Percentiles rank a stretch among this genome's conserved stretches.
phyloP scores from a whole-genome alignment of 2,888 invertebrate genomes.

The Mechanitis mazaeus region DNA sequence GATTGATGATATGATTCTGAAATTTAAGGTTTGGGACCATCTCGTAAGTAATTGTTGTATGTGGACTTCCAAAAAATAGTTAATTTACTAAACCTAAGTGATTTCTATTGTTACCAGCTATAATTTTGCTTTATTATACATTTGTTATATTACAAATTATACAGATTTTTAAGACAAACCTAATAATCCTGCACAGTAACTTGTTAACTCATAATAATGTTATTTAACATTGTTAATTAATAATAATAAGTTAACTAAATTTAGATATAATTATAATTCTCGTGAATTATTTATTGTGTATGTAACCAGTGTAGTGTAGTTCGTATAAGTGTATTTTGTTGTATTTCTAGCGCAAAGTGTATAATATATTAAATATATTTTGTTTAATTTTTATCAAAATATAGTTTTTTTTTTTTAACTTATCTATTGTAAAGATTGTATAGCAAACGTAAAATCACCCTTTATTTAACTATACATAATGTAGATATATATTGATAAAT shows the following conservation, averaged over 20 bases:
- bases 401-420: slow-evolving; percentile 39
- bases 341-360: slow-evolving; percentile 57
- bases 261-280: slow-evolving; percentile 39
- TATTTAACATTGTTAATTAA: slow-evolving; percentile 35
- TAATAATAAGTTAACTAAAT: slow-evolving; percentile 42
- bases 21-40: slow-evolving; percentile 4
- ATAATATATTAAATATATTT: slow-evolving; percentile 57
- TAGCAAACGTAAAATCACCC: slow-evolving; percentile 23
- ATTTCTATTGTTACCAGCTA: background rate
- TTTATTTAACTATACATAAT: slow-evolving; percentile 24
- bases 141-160: too few species aligned
- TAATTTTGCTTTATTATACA: too few species aligned
- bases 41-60: background rate
- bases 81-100: background rate
- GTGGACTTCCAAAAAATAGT: background rate
- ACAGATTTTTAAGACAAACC: too few species aligned
- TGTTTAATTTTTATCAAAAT: slow-evolving; percentile 46
- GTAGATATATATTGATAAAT: slow-evolving; percentile 13
- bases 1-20: too few species aligned
- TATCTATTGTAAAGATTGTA: slow-evolving; percentile 27
- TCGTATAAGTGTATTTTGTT: slow-evolving; percentile 69
- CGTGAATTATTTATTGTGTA: slow-evolving; percentile 49
- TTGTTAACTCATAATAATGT: slow-evolving; percentile 15
- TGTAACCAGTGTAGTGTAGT: slow-evolving; percentile 57
- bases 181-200: slow-evolving; percentile 28